phyloP scores from a whole-genome alignment of 1,140 invertebrate species.

The Mactra quadrangularis region DNA sequence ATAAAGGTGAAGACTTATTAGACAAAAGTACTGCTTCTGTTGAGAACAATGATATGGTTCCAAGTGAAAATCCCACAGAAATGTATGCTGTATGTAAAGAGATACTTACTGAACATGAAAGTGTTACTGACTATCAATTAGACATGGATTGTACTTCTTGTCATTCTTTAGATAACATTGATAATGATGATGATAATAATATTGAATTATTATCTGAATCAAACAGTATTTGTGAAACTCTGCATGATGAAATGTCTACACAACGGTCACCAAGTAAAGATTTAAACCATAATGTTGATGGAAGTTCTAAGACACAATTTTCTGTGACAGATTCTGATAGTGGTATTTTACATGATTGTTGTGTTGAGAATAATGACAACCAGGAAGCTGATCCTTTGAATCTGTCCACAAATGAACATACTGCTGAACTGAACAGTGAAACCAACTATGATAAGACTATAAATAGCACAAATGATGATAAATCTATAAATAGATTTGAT shows the following conservation, averaged over 20 bases:
- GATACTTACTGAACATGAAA: constrained; percentile 3
- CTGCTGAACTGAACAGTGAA: too few species aligned
- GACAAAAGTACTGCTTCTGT: too few species aligned
- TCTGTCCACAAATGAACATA: too few species aligned
- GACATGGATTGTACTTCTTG: constrained; percentile 7
- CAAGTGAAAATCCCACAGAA: background rate
- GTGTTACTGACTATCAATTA: background rate
- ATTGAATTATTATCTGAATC: background rate
- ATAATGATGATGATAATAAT: background rate
- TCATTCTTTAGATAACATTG: constrained; percentile 35
- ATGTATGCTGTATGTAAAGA: constrained; percentile 51
- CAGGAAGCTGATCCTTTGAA: too few species aligned
- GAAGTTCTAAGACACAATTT: constrained; percentile 4
- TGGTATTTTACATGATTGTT: constrained; percentile 43
- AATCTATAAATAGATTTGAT: too few species aligned
- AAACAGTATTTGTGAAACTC: background rate
- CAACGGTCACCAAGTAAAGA: background rate
- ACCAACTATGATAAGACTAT: too few species aligned
- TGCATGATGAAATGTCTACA: background rate
- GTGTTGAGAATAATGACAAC: constrained; percentile 29
- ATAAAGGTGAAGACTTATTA: too few species aligned
- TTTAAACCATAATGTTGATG: background rate
- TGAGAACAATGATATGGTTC: too few species aligned
- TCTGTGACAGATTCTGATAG: constrained; percentile 39
- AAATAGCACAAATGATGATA: too few species aligned